Evolutionary conservation across 2,888 invertebrate genomes (phyloP).

Genomic region (Adineta ricciae): DNA sequence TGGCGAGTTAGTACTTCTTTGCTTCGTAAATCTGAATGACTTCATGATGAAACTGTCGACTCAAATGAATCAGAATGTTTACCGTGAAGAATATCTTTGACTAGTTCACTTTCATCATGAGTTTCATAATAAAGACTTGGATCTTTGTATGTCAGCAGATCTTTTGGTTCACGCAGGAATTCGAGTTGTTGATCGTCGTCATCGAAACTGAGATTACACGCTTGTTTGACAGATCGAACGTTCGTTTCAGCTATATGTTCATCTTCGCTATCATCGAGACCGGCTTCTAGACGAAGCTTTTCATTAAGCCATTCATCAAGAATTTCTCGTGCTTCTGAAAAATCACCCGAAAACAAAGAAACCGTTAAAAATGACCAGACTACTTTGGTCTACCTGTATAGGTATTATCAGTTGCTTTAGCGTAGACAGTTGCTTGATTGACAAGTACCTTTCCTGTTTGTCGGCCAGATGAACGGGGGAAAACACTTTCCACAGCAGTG

Average conservation of each 20-base stretch:
- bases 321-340: conserved; percentile 43
- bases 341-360: too few relatives aligned
- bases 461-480: conserved; percentile 36
- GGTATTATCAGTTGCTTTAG: not conserved
- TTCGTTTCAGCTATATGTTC: not conserved
- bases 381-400: not conserved
- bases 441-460: not conserved
- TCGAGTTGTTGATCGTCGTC: conserved; percentile 37
- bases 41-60: conserved; percentile 40
- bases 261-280: conserved; percentile 18
- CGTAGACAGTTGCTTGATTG: not conserved
- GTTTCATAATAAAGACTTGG: conserved; percentile 37
- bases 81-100: conserved; percentile 40
- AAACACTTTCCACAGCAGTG: conserved; percentile 41
- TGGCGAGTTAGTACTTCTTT: conserved; percentile 43
- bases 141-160: conserved; percentile 29
- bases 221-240: not conserved
- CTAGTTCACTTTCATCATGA: conserved; percentile 41
- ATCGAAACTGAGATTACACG: conserved; percentile 22
- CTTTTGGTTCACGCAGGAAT: conserved; percentile 42
- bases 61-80: conserved; percentile 34
- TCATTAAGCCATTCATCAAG: conserved; percentile 46
- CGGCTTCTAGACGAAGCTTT: conserved; percentile 28
- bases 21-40: conserved; percentile 42
- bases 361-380: not conserved